Evolutionary conservation across 1,140 invertebrate genomes (phyloP), one percentile per base, ranked within the genome.

Genomic region (Drosophila tropicalis): DNA sequence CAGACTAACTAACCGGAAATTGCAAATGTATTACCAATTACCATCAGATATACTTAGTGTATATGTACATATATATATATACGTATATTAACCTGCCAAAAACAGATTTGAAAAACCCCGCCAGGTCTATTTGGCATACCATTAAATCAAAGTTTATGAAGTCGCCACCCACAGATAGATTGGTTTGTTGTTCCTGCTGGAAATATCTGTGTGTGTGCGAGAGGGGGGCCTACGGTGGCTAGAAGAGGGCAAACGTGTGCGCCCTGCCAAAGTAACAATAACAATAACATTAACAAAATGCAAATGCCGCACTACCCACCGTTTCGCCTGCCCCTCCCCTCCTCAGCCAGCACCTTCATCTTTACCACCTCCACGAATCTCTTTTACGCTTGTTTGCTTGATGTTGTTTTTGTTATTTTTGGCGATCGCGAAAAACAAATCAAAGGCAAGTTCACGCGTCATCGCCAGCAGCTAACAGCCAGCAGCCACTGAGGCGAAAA

Each of bases 371-470:
- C 40, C 12, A 41, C 12, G n/a, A 15, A 15, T 22, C 44, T 22
- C 29, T 29, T 29, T 29, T 29, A 29, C 29, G 29, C 29, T 29
- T 29, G 29, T 29, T 29, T 51, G 44, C 9, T 12, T 12, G 7
- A 51, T 51, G 9, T 51, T 51, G 44, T 51, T 51, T 51, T 41
- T 79, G 74, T 87, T 85, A 86, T 86, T 86, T 86, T 86, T 85
- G 81, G 82, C 70, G 51, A 69, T 55, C 39, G 56, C 51, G 69
- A 79, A 75, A 81, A 76, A 79, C 75, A 87, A 87, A 76, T 86
- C 83, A 87, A 87, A 87, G 76, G 84, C 83, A 86, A 86, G 83
- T 87, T 86, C 83, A 86, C 83, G 83, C 83, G 83, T 86, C 83
- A 86, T 87, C 83, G 62, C 79, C 70, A 70, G 63, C 56, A 67